Evolutionary conservation across 1,140 invertebrate genomes (phyloP), one percentile per base, ranked within the genome.

Genomic region (Panulirus ornatus): DNA sequence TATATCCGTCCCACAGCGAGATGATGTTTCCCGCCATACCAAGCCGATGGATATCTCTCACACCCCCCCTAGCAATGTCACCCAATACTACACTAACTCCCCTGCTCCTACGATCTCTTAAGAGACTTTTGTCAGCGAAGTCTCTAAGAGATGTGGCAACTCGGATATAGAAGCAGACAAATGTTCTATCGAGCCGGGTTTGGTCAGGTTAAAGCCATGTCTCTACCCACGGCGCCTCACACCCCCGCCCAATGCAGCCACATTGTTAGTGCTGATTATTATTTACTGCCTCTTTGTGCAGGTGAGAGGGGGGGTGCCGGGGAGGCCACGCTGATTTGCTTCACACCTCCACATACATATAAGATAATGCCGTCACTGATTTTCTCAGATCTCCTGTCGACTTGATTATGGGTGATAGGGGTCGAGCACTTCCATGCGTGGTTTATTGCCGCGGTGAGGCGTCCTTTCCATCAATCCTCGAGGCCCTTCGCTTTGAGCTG

Each of bases 211-310:
- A 36, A 81, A n/a, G n/a, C 71, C n/a, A 70, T 63, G 79, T 82
- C 88, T 84, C 79, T 38, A 83, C 88, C 88, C 79, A 40, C 36
- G 88, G 66, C 47, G 79, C 79, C 87, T 54, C 63, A 36, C 63
- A 36, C 63, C 78, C 70, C 66, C 44, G 63, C 70, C 70, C 88
- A 73, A 73, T 83, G 88, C 88, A 89, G 51, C 79, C 51, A 83
- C 81, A 89, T 89, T 89, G 88, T 89, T 89, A 75, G 66, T 81
- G 76, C 34, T 89, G 88, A 89, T 89, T 83, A 89, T 89, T 89
- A 89, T 89, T 89, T 89, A 89, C 79, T 75, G 88, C 88, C 66
- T 47, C 88, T 89, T 89, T 89, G 88, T 89, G 63, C 88, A 54
- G 78, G 38, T 82, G 87, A 89, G 87, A 82, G 54, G 87, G 38